These are phyloP conservation scores for Drosophila trapezifrons DNA, from an alignment of 1,140 invertebrate genomes.

Conservation along the genomic window DNA sequence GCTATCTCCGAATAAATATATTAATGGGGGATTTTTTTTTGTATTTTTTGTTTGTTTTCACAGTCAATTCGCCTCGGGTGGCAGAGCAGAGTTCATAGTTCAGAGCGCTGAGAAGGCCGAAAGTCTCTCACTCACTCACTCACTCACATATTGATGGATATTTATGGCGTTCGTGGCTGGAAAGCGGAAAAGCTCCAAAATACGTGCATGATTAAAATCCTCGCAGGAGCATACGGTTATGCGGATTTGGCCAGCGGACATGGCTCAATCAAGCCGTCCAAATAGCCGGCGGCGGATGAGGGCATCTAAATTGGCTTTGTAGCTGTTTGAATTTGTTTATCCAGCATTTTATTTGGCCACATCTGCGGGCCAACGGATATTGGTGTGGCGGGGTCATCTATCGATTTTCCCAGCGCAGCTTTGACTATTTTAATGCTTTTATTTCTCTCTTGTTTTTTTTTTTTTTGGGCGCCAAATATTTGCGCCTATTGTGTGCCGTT, in stretches of 20 bases:
- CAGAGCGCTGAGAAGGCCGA: background rate
- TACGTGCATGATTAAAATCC: conserved; percentile 51
- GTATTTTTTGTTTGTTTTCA: background rate
- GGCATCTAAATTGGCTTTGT: conserved; percentile 44
- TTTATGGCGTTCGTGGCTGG: conserved; percentile 51
- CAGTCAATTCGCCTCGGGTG: conserved; percentile 10
- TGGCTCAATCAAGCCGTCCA: conserved; percentile 59
- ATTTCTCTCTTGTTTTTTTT: background rate
- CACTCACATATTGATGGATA: conserved; percentile 48
- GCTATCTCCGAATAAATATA: conserved; percentile 20
- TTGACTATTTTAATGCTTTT: conserved; percentile 21
- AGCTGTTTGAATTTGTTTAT: conserved; percentile 51
- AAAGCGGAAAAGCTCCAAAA: conserved; percentile 55
- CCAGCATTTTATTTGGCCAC: conserved; percentile 46
- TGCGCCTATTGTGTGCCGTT: conserved; percentile 28
- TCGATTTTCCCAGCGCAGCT: conserved; percentile 37
- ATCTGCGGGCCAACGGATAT: conserved; percentile 17
- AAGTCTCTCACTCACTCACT: conserved; percentile 18
- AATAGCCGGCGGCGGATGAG: conserved; percentile 30
- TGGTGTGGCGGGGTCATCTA: conserved; percentile 11
- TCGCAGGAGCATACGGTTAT: conserved; percentile 18
- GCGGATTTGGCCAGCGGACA: conserved; percentile 48
- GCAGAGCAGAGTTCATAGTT: conserved; percentile 29
- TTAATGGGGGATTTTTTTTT: conserved; percentile 24
- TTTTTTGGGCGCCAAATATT: conserved; percentile 39